A percentile compares a stretch with the other conserved stretches of the same genome.
These are phyloP conservation scores for Semotilus atromaculatus DNA, from an alignment of 2,797 vertebrate species.

Conservation along the genomic window DNA sequence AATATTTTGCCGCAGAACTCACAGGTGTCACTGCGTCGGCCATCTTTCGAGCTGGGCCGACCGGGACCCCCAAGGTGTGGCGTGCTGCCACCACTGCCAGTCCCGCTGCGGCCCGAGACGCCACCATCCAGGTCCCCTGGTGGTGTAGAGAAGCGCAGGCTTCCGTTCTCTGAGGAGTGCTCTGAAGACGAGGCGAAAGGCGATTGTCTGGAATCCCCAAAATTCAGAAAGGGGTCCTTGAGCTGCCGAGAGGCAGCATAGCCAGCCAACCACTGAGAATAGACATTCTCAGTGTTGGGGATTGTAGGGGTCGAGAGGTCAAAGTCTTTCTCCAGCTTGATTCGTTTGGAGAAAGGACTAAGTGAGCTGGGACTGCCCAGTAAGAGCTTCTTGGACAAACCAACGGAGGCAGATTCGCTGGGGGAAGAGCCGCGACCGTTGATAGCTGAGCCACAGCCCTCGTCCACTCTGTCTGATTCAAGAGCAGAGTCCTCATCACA, in stretches of 20 bases:
- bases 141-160: conserved; percentile 98
- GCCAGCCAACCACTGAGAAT: conserved; percentile 98
- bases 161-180: conserved; percentile 99
- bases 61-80: conserved; percentile 96
- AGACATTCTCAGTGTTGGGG: conserved; percentile 98
- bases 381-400: conserved; percentile 97
- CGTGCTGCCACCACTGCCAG: conserved; percentile 97
- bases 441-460: conserved; percentile 84
- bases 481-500: conserved; percentile 91
- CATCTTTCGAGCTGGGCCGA: conserved; percentile 97
- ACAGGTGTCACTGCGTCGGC: conserved; percentile 98
- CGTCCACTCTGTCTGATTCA: conserved; percentile 92
- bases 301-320: conserved; percentile 95
- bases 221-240: conserved; percentile 99
- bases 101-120: conserved; percentile 97
- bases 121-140: conserved; percentile 97
- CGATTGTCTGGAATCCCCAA: conserved; percentile 99
- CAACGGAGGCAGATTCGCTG: conserved; percentile 92
- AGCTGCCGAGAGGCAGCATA: conserved; percentile 98
- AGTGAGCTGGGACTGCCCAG: conserved; percentile 96
- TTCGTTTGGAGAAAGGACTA: conserved; percentile 98
- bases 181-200: conserved; percentile 98
- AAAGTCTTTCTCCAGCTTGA: conserved; percentile 99
- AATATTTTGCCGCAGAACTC: conserved; percentile 99
- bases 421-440: conserved; percentile 96